Base-by-base conservation (phyloP, 2,888 invertebrate genomes). In the Blastobasis lacticolella region DNA sequence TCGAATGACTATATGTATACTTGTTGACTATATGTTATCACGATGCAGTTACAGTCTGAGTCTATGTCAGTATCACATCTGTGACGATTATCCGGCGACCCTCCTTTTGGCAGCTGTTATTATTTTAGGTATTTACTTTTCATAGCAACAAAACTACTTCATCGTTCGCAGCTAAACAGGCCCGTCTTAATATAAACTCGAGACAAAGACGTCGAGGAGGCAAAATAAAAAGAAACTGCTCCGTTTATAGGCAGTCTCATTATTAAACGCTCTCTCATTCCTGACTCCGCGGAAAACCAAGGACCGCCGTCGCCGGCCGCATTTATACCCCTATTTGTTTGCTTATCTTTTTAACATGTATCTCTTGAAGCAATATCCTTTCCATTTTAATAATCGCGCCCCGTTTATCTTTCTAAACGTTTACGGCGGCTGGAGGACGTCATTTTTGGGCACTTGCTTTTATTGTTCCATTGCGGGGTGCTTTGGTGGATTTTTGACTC, bases 191-290 rank as follows among this genome's bases (percentile, higher is more conserved):
- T 65, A 73, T 67, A 73, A 69, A 57, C 64, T 56, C 65, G 62
- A 75, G 66, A 76, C 72, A 72, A 73, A 73, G 71, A 69, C 64
- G 56, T 59, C 68, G 59, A 62, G 61, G 62, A 63, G 63, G 67
- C 63, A 56, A 72, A 76, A 79, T 79, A 75, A 80, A 81, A 81
- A 71, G 67, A 66, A 77, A 80, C 63, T 57, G 69, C 57, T 53
- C 57, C 73, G 72, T 72, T 78, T 77, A 73, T 73, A 69, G 71
- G 64, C 73, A 67, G 72, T 69, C 73, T 73, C 74, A 76, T 76
- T 81, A 78, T 79, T 76, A 80, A 78, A 74, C 72, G 73, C 62
- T 79, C 74, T 75, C 69, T 73, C 61, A 62, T 63, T 71, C 63
- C 58, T 62, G 65, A 57, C 63, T 66, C 61, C 63, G 62, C 61